A percentile compares a stretch with the other conserved stretches of the same genome.
phyloP scores from a whole-genome alignment of 2,113 vertebrate species.

The Pandion haliaetus region DNA sequence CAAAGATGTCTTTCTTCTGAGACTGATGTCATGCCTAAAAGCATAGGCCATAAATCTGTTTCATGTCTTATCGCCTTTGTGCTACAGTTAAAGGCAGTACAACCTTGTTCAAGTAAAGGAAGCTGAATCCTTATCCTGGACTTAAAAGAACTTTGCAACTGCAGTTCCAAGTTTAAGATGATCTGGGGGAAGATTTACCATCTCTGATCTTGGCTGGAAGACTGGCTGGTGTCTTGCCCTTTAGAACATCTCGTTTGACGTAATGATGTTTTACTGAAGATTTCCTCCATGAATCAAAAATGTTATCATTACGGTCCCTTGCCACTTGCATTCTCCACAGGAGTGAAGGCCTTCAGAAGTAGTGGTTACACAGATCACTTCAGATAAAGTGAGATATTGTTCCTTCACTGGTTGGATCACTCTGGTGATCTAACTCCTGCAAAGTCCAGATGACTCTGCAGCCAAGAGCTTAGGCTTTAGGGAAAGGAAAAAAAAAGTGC shows the following conservation, averaged over 20 bases:
- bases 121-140: background rate
- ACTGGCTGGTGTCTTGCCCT: constrained; percentile 41
- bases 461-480: background rate
- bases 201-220: constrained; percentile 51
- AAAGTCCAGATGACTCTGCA: background rate
- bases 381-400: background rate
- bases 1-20: background rate
- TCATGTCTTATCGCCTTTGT: background rate
- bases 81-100: background rate
- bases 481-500: background rate
- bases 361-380: background rate
- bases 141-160: constrained; percentile 34
- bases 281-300: background rate
- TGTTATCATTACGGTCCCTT: background rate
- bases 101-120: constrained; percentile 42
- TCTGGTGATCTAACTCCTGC: background rate
- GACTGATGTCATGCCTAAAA: background rate
- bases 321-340: background rate
- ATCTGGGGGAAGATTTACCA: background rate
- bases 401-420: background rate
- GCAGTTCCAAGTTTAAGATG: constrained; percentile 8
- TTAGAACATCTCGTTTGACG: background rate
- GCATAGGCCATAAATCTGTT: background rate
- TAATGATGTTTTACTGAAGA: constrained; percentile 1
- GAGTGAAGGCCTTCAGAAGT: background rate